Percentiles rank a stretch among this genome's conserved stretches.
Conservation (phyloP, 2,797 vertebrate species). For the Bradypus variegatus region DNA sequence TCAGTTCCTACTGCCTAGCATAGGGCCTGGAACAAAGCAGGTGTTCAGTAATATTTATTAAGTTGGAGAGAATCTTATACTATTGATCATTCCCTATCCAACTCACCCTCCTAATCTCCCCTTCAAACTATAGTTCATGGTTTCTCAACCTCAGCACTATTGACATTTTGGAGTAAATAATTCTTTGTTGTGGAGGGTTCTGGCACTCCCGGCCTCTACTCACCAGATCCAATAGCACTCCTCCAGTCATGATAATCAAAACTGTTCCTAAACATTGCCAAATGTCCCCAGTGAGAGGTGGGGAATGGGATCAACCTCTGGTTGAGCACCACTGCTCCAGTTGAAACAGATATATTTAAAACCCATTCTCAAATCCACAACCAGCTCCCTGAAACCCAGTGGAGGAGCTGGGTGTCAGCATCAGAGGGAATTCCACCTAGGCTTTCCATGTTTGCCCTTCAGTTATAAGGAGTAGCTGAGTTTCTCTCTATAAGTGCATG, state of each 20-base stretch:
- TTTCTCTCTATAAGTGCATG: background rate
- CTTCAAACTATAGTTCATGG: background rate
- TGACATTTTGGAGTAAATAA: background rate
- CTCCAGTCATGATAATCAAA: background rate
- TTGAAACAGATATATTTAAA: background rate
- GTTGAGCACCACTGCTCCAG: background rate
- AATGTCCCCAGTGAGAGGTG: background rate
- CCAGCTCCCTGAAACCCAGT: background rate
- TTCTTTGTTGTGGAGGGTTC: background rate
- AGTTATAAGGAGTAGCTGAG: background rate
- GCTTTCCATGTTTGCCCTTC: background rate
- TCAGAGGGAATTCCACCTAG: background rate
- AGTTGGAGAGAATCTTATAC: background rate
- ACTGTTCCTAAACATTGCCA: background rate
- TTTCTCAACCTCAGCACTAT: background rate
- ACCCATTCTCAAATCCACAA: background rate
- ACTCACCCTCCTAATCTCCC: background rate
- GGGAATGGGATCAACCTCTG: background rate
- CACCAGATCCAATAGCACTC: background rate
- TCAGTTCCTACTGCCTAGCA: background rate
- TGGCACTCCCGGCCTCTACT: background rate
- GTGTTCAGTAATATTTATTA: background rate
- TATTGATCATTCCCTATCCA: background rate
- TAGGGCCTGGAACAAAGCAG: background rate
- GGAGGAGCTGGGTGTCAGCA: background rate